Conservation (phyloP, 2,888 invertebrate genomes). For the Lasioglossum figueresi region DNA sequence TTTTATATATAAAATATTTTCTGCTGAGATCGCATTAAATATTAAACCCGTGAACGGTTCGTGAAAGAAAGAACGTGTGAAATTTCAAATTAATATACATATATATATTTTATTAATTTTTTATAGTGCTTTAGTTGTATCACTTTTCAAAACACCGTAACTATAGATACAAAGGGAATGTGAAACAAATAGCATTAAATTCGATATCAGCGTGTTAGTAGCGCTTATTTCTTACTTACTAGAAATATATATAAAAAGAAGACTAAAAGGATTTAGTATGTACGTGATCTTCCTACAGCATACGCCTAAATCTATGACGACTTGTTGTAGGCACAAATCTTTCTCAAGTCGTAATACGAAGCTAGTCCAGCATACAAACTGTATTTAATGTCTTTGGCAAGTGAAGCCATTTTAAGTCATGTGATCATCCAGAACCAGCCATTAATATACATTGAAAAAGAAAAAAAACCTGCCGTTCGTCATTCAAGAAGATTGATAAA, state of each 20-base stretch:
- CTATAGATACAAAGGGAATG: constrained; percentile 9
- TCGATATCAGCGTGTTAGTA: constrained; percentile 3
- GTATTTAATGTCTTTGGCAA: constrained; percentile 74
- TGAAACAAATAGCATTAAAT: constrained; percentile 20
- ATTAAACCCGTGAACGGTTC: background rate
- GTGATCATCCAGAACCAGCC: constrained; percentile 68
- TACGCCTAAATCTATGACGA: constrained; percentile 70
- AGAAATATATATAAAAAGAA: constrained; percentile 14
- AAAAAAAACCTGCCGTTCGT: constrained; percentile 49
- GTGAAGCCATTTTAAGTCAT: constrained; percentile 72
- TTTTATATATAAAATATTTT: constrained; percentile 11
- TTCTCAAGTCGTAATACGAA: constrained; percentile 74
- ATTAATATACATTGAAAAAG: constrained; percentile 57
- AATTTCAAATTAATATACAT: constrained; percentile 8
- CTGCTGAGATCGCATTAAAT: constrained; percentile 12
- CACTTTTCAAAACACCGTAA: constrained; percentile 28
- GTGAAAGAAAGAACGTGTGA: constrained; percentile 20
- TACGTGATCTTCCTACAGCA: constrained; percentile 71
- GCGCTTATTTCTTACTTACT: constrained; percentile 22
- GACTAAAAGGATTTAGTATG: constrained; percentile 41
- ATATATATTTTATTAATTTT: constrained; percentile 44
- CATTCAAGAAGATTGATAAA: constrained; percentile 57
- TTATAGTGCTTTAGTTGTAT: constrained; percentile 25
- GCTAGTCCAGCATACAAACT: constrained; percentile 78
- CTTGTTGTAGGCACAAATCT: constrained; percentile 68